Evolutionary conservation across 2,888 invertebrate genomes (phyloP).

Genomic region (Drosophila pseudotalamancana): DNA sequence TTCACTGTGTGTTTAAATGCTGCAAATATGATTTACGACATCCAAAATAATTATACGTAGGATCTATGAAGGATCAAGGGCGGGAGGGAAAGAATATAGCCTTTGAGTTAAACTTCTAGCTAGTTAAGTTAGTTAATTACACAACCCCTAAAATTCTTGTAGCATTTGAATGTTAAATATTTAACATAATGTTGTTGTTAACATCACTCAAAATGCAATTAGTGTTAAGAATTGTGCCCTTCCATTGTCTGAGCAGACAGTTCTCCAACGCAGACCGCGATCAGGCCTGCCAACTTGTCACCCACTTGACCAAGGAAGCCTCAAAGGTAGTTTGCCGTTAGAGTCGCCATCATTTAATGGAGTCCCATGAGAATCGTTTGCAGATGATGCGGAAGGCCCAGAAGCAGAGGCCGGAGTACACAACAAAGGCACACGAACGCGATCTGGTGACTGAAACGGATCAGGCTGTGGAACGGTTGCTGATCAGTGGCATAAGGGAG

Average conservation of each 20-base stretch:
- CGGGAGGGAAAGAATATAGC: no score
- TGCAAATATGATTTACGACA: not conserved
- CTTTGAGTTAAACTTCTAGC: not conserved
- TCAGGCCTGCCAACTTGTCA: conserved; percentile 87
- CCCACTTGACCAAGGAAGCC: conserved; percentile 87
- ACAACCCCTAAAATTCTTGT: not conserved
- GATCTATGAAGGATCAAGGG: no score
- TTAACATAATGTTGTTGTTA: no score
- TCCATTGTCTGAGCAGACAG: not conserved
- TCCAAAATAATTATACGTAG: not conserved
- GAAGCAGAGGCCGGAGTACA: conserved; percentile 10
- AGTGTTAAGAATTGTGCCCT: not conserved
- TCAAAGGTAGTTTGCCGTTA: conserved; percentile 85
- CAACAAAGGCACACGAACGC: conserved; percentile 91
- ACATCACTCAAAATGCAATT: conserved; percentile 10
- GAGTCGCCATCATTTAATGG: not conserved
- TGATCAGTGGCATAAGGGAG: conserved; percentile 89
- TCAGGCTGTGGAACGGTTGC: conserved; percentile 92
- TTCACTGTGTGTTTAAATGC: conserved; percentile 55
- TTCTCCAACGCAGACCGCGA: conserved; percentile 83
- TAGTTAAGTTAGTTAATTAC: not conserved
- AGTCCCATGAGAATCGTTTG: not conserved
- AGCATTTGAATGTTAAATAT: not conserved
- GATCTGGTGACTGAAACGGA: conserved; percentile 98
- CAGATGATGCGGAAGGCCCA: conserved; percentile 20